Base-by-base conservation (phyloP, 2,888 invertebrate genomes). In the Drosophila borborema region DNA sequence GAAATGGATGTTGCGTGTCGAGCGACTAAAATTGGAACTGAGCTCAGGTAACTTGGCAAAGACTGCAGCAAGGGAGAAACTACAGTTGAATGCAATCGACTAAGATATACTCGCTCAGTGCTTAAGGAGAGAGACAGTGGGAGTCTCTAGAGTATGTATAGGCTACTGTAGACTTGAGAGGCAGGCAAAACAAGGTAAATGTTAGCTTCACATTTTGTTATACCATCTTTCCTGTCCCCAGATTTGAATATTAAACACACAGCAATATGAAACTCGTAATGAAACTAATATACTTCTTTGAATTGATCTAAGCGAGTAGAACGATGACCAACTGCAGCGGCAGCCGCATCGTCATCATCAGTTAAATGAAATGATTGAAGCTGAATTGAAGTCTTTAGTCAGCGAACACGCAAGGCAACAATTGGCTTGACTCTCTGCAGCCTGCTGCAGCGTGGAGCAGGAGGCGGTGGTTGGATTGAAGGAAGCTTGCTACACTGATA, bases 291-390 rank as follows among this genome's bases (percentile, higher is more conserved):
- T 28, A 18, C 55, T 8, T 28, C 31, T 14, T 31, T 41, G 28
- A 40, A 2, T 2, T 23, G 0, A 7, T 5, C 43, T 6, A 34
- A 14, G 34, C 60, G 81, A 72, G 55, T 7, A 31, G 10, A 79
- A 87, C 85, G 85, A 64, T 70, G 68, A 54, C 80, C 82, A 84
- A 81, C 82, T 68, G 68, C 76, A 54, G 60, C 59, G 51, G 77
- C 77, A 76, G 77, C 64, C 66, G 76, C 81, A 77, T 88, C 81
- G 86, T 79, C 83, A 86, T 86, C 90, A 88, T 86, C 86, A 89
- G 86, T 83, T 87, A 87, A 87, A 87, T 89, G 84, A 90, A 87
- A 87, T 89, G 90, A 90, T 87, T 87, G 86, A 89, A 83, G 86
- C 73, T 77, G 86, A 86, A 89, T 89, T 90, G 84, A 90, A 90